Base-by-base conservation (phyloP, 2,113 vertebrate genomes). In the Chlorocebus sabaeus region DNA sequence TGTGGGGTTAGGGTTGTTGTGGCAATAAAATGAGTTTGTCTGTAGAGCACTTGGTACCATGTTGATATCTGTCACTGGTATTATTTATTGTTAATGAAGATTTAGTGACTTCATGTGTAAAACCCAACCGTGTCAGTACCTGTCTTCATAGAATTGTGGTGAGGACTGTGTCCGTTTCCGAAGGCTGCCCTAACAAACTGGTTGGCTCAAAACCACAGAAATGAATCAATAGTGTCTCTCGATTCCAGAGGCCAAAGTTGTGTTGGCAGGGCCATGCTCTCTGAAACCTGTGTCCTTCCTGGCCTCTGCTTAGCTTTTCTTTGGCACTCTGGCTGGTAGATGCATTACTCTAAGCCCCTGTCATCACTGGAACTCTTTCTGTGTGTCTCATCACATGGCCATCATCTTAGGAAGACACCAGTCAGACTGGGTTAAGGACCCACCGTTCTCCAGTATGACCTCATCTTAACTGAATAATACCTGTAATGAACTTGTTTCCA, bases 231-330 rank as follows among this genome's bases (percentile, higher is more conserved):
- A n/a, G n/a, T 10, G 0, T 88, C 50, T 52, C 23, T 8, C 6
- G 18, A n/a, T 67, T 68, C 1, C 16, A 43, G 23, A 25, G 20
- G 40, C 18, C 27, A 13, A 68, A 35, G 22, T 12, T 10, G 2
- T 27, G 0, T 30, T 6, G 16, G 11, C 35, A 7, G 17, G 81
- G 11, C 35, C 3, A 0, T 1, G 13, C 14, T 16, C 35, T 5
- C 45, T 87, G n/a, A 67, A 45, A 22, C 23, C 67, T 17, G 48
- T 9, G 35, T 1, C 27, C 38, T 32, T 64, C n/a, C 38, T 43
- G 3, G 2, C 27, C 30, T 94, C 70, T 57, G 52, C 13, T 64
- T 57, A 2, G 25, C 18, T 5, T 38, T 52, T 52, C 23, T 6
- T 30, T 0, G 59, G 30, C 12, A 0, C 6, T 48, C n/a, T 18